phyloP scores from a whole-genome alignment of 2,888 invertebrate genomes.

The Tupiocoris notatus region DNA sequence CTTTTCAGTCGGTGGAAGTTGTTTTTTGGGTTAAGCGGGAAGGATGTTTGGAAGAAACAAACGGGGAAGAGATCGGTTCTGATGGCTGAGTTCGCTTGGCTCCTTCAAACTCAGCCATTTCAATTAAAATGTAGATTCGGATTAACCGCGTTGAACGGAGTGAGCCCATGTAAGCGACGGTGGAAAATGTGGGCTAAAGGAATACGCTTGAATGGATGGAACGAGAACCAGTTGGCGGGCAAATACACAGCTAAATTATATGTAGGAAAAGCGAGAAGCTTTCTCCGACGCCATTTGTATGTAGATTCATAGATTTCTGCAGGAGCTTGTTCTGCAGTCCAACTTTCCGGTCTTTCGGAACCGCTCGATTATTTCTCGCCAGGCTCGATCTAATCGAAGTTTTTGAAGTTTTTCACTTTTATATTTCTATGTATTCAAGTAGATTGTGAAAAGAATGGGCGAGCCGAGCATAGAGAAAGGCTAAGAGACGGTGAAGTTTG shows the following conservation, averaged over 20 bases:
- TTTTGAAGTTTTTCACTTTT: no score
- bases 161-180: neutral
- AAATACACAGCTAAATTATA: neutral
- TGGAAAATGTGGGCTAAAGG: neutral
- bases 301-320: no score
- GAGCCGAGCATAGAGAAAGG: no score
- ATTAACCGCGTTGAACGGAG: slow-evolving; percentile 8
- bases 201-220: neutral
- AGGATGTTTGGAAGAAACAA: neutral
- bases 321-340: no score
- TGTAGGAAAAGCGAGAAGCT: neutral
- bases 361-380: no score
- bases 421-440: no score
- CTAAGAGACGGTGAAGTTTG: no score
- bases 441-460: no score
- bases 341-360: no score
- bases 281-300: neutral
- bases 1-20: neutral
- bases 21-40: neutral
- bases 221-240: neutral
- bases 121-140: slow-evolving; percentile 42
- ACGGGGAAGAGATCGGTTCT: neutral
- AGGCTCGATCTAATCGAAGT: no score
- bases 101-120: neutral
- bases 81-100: neutral